phyloP scores from a whole-genome alignment of 1,140 invertebrate genomes.

The Proales similis region DNA sequence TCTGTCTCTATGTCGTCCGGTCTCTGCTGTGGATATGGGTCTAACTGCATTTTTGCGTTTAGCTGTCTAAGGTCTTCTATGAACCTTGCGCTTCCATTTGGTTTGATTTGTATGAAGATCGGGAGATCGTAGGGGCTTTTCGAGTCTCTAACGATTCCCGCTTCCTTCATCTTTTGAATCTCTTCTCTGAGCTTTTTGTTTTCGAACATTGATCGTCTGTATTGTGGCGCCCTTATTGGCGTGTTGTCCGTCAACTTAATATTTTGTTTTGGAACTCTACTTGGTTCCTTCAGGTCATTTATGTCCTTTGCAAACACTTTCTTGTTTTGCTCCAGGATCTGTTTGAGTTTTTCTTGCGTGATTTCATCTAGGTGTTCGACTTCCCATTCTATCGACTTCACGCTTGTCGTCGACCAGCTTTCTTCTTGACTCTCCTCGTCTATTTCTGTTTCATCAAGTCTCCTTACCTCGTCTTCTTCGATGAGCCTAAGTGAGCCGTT shows the following conservation, averaged over 20 bases:
- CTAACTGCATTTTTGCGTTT: not conserved
- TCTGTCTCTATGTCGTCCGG: not conserved
- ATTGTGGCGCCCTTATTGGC: constrained; percentile 4
- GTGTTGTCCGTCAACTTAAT: constrained; percentile 22
- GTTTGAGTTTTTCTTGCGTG: not conserved
- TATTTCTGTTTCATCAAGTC: too few relatives aligned
- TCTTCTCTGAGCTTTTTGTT: constrained; percentile 15
- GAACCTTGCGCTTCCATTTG: not conserved
- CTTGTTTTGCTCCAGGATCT: not conserved
- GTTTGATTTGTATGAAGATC: not conserved
- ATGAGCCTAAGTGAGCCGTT: too few relatives aligned
- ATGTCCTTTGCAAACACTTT: not conserved
- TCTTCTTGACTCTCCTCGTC: too few relatives aligned
- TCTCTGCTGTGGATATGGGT: not conserved
- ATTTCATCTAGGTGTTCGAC: too few relatives aligned
- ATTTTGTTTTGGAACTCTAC: not conserved
- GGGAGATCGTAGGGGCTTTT: constrained; percentile 5
- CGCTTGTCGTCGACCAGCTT: too few relatives aligned
- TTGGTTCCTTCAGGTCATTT: constrained; percentile 6
- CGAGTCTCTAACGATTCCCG: constrained; percentile 1
- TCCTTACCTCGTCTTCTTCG: too few relatives aligned
- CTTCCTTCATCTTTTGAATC: constrained; percentile 2
- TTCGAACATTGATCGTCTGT: not conserved
- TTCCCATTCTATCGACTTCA: too few relatives aligned
- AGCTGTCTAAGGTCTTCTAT: not conserved